Conservation (phyloP, 2,888 invertebrate genomes). For the Eudemis profundana region DNA sequence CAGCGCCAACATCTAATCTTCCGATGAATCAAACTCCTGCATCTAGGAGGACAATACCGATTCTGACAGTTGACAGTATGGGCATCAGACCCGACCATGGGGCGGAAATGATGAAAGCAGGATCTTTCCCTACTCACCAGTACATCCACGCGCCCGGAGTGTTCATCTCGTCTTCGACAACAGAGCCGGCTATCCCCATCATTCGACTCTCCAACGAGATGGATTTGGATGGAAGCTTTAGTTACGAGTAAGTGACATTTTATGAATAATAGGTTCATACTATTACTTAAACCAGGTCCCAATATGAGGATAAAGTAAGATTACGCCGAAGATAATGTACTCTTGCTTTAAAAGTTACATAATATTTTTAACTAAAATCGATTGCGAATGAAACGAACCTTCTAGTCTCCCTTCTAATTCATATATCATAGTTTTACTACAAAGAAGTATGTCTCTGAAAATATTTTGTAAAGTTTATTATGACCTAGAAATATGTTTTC, state of each 20-base stretch:
- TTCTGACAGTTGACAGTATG: constrained; percentile 64
- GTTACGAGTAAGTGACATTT: constrained; percentile 78
- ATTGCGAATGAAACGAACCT: too few relatives aligned
- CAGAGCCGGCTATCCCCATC: constrained; percentile 81
- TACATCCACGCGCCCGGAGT: constrained; percentile 66
- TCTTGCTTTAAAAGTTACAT: too few relatives aligned
- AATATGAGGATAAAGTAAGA: too few relatives aligned
- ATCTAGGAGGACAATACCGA: constrained; percentile 64
- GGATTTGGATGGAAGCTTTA: constrained; percentile 84
- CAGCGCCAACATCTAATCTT: constrained; percentile 47
- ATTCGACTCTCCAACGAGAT: constrained; percentile 83
- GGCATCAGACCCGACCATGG: constrained; percentile 58
- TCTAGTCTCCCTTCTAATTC: too few relatives aligned
- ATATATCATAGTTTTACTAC: too few relatives aligned
- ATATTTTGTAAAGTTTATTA: too few relatives aligned
- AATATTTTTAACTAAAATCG: too few relatives aligned
- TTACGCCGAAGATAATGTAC: too few relatives aligned
- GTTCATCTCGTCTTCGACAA: constrained; percentile 69
- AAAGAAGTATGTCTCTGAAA: too few relatives aligned
- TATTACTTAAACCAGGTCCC: too few relatives aligned
- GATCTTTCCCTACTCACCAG: constrained; percentile 61
- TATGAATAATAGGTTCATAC: too few relatives aligned
- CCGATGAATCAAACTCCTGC: constrained; percentile 58
- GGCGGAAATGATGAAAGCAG: constrained; percentile 67
- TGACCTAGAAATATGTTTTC: too few relatives aligned